Percentiles rank a stretch among this genome's conserved stretches.
Conservation (phyloP, 1,140 invertebrate genomes). For the Trissolcus basalis region DNA sequence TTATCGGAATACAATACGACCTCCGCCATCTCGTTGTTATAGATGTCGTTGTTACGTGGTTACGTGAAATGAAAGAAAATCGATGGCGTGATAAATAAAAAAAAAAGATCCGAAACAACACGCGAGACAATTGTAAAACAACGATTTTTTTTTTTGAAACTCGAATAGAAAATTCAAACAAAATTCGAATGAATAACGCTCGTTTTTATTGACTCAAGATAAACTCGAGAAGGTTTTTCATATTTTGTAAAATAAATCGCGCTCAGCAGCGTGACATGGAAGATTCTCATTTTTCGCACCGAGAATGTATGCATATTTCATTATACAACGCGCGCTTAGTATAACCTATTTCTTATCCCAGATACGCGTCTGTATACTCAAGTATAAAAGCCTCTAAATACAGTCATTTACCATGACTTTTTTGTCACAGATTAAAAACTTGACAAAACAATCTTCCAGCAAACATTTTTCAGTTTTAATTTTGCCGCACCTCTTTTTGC, state of each 20-base stretch:
- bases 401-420: constrained; percentile 44
- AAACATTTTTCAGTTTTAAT: too few relatives aligned
- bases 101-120: constrained; percentile 11
- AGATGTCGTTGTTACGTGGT: constrained; percentile 40
- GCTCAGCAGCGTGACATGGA: constrained; percentile 48
- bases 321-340: constrained; percentile 48
- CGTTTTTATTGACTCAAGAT: too few relatives aligned
- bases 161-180: too few relatives aligned
- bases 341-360: constrained; percentile 54
- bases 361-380: constrained; percentile 29
- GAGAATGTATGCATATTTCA: constrained; percentile 57
- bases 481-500: too few relatives aligned
- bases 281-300: constrained; percentile 57
- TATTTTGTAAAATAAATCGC: constrained; percentile 53
- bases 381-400: constrained; percentile 42
- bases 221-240: constrained; percentile 22
- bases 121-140: too few relatives aligned
- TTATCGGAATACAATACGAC: constrained; percentile 53
- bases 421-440: too few relatives aligned
- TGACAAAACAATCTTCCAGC: too few relatives aligned
- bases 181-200: too few relatives aligned
- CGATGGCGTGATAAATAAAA: constrained; percentile 37
- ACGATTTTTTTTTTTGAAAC: too few relatives aligned
- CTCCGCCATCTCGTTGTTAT: constrained; percentile 36
- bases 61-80: constrained; percentile 33